Conservation (phyloP, 2,888 invertebrate species). For the Achlya flavicornis region DNA sequence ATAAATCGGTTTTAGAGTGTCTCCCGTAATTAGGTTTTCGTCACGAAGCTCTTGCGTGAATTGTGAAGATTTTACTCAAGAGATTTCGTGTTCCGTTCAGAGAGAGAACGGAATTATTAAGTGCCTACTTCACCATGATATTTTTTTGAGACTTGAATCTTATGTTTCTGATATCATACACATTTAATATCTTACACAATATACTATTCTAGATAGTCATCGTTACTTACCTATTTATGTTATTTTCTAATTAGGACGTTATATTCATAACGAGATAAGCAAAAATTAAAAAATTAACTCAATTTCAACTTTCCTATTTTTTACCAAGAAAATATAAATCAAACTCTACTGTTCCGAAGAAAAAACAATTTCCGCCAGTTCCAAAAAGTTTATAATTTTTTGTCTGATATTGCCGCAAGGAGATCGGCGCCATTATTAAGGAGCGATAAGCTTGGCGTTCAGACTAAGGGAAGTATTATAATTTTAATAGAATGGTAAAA, state of each 20-base stretch:
- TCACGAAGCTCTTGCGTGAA: neutral
- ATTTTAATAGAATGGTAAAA: slow-evolving; percentile 1
- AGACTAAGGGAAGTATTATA: neutral
- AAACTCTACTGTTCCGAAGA: neutral
- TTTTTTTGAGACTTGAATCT: too few relatives aligned
- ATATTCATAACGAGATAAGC: too few relatives aligned
- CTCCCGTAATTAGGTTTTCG: slow-evolving; percentile 10
- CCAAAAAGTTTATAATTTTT: neutral
- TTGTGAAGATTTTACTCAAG: too few relatives aligned
- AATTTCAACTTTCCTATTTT: neutral
- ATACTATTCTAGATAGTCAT: too few relatives aligned
- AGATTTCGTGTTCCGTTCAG: too few relatives aligned
- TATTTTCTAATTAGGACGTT: too few relatives aligned
- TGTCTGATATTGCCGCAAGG: neutral
- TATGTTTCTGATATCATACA: too few relatives aligned
- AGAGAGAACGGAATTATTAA: too few relatives aligned
- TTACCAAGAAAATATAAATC: neutral
- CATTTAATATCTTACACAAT: too few relatives aligned
- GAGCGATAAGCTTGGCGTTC: neutral
- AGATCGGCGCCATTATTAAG: neutral
- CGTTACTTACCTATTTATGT: too few relatives aligned
- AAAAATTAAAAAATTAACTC: neutral
- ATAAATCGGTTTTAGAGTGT: slow-evolving; percentile 13
- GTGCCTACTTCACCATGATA: too few relatives aligned
- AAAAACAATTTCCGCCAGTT: neutral